phyloP scores from a whole-genome alignment of 2,888 invertebrate genomes.

The Steinernema carpocapsae region DNA sequence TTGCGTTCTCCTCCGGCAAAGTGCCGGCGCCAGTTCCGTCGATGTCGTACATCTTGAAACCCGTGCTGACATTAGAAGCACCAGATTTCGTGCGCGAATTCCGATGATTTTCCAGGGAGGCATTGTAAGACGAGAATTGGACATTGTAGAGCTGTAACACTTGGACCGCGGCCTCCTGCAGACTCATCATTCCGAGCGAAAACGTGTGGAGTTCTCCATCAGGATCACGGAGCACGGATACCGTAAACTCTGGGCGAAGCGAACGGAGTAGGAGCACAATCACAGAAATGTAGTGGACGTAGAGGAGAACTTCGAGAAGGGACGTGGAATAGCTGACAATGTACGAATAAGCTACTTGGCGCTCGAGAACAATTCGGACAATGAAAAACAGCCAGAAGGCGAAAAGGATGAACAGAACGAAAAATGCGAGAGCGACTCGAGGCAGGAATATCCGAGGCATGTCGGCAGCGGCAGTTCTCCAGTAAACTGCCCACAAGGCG shows the following conservation, averaged over 20 bases:
- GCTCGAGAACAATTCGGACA: conserved; percentile 77
- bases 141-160: conserved; percentile 92
- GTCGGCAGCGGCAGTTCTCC: conserved; percentile 56
- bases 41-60: conserved; percentile 94
- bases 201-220: conserved; percentile 73
- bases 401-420: conserved; percentile 82
- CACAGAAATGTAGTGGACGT: conserved; percentile 74
- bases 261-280: conserved; percentile 91
- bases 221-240: conserved; percentile 84
- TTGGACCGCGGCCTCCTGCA: conserved; percentile 85
- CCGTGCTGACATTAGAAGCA: conserved; percentile 54
- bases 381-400: conserved; percentile 98
- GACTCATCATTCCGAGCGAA: conserved; percentile 48
- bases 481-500: conserved; percentile 54
- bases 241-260: conserved; percentile 81
- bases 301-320: conserved; percentile 76
- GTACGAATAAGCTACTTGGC: conserved; percentile 69
- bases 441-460: conserved; percentile 60
- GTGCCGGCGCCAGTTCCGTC: conserved; percentile 74
- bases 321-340: conserved; percentile 86
- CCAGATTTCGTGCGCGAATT: conserved; percentile 35
- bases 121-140: conserved; percentile 94
- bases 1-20: conserved; percentile 75
- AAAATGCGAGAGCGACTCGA: conserved; percentile 57
- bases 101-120: conserved; percentile 79